These are phyloP conservation scores for Ennomos erosarius DNA, from an alignment of 2,888 invertebrate species.

Conservation along the genomic window DNA sequence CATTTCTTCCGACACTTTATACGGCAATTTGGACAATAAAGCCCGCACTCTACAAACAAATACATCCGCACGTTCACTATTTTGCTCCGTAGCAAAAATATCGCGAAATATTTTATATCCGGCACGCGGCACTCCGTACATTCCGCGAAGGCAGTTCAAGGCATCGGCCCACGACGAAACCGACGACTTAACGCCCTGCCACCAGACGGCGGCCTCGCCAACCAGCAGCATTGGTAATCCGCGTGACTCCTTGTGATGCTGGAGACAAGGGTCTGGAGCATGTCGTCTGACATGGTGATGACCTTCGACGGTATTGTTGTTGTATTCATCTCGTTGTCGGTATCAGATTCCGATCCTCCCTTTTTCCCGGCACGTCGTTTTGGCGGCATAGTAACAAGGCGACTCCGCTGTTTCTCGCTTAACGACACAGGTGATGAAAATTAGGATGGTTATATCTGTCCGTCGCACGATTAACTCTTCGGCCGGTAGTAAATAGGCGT, in stretches of 20 bases:
- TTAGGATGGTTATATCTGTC: not conserved
- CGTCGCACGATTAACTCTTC: not conserved
- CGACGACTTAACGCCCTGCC: too few relatives aligned
- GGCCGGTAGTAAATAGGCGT: not conserved
- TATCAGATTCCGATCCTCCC: not conserved
- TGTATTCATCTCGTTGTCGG: not conserved
- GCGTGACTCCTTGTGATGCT: not conserved
- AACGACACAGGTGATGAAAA: not conserved
- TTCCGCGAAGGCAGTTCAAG: not conserved
- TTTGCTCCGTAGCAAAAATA: constrained; percentile 5
- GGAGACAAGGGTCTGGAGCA: not conserved
- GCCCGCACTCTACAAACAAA: constrained; percentile 4
- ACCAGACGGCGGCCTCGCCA: too few relatives aligned
- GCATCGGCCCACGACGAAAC: not conserved
- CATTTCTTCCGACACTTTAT: not conserved
- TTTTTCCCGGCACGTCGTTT: not conserved
- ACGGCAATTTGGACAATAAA: constrained; percentile 4
- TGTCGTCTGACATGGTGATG: not conserved
- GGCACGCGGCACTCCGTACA: constrained; percentile 4
- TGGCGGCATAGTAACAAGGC: not conserved
- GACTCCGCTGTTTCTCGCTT: not conserved
- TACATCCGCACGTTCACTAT: constrained; percentile 2
- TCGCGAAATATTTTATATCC: constrained; percentile 5
- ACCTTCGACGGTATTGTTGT: not conserved
- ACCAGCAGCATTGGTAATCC: not conserved